Evolutionary conservation across 2,888 invertebrate genomes (phyloP), one percentile per base, ranked within the genome.

Genomic region (Nebria brevicollis): DNA sequence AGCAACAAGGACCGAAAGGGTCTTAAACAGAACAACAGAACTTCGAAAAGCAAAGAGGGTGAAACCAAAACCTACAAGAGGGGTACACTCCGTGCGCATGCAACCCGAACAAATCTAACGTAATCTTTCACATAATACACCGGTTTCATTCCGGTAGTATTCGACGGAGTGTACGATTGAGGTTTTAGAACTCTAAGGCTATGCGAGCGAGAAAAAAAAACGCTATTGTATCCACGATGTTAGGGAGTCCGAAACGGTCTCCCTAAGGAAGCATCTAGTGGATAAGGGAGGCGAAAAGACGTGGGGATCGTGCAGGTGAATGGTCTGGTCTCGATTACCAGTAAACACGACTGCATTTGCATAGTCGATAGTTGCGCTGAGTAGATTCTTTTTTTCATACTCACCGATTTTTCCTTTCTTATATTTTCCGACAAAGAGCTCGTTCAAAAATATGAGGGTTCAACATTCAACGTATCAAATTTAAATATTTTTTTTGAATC

Each of bases 181-280:
- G 54, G 54, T 54, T 20, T 20, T 54, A 7, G 54, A 34, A 2
- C 34, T 34, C 34, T 34, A 5, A 2, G 34, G 54, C 7, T 1
- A 54, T 54, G 54, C 54, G 54, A 54, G 54, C 54, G 34, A 34
- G 34, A 34, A 34, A 34, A 54, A 34, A 34, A 34, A 54, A 54
- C 54, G 54, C 54, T 54, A 54, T 54, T 54, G 54, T 54, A 54
- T 54, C 54, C 54, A 54, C 7, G 54, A 54, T 54, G 54, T 54
- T 54, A 54, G 54, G 54, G 54, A 1, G 54, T 54, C 54, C 54
- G 54, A 54, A 54, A 13, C 54, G 54, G 54, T 54, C 54, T 54
- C 54, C 54, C 54, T 54, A 54, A 54, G 54, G 54, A 54, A 54
- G 54, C 54, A 54, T 54, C 54, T 54, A 54, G 54, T 54, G 54